Percentiles rank a stretch among this genome's conserved stretches.
phyloP scores from a whole-genome alignment of 2,113 vertebrate species.

The Elgaria multicarinata region DNA sequence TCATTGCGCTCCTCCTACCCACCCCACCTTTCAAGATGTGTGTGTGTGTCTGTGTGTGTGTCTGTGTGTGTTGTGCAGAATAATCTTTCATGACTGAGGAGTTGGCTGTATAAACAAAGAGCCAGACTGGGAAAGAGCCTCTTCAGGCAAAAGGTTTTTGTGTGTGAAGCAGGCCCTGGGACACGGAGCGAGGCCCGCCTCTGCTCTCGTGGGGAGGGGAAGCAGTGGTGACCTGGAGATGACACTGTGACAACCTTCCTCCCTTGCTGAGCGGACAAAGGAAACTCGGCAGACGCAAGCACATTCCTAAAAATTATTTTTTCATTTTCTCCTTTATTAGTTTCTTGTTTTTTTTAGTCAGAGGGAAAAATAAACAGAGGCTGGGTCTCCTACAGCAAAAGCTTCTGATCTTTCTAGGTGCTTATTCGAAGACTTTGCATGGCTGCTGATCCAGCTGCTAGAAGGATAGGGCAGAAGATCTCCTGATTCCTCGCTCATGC shows the following conservation, averaged over 20 bases:
- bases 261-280: not conserved
- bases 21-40: too few relatives aligned
- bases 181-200: not conserved
- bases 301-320: not conserved
- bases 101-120: too few relatives aligned
- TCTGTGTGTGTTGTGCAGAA: too few relatives aligned
- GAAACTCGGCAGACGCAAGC: not conserved
- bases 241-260: not conserved
- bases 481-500: too few relatives aligned
- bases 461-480: not conserved
- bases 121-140: not conserved
- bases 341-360: not conserved
- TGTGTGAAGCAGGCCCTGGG: not conserved
- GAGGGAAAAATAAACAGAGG: not conserved
- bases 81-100: too few relatives aligned
- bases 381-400: not conserved
- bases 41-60: too few relatives aligned
- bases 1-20: too few relatives aligned
- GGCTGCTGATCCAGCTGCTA: not conserved
- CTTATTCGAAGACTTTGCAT: not conserved
- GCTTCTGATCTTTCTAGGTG: not conserved
- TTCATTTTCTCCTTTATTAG: constrained; percentile 9
- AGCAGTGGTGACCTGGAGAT: not conserved
- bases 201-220: not conserved
- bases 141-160: not conserved